Evolutionary conservation across 2,113 vertebrate species (phyloP).

Genomic region (Oophaga pumilio): DNA sequence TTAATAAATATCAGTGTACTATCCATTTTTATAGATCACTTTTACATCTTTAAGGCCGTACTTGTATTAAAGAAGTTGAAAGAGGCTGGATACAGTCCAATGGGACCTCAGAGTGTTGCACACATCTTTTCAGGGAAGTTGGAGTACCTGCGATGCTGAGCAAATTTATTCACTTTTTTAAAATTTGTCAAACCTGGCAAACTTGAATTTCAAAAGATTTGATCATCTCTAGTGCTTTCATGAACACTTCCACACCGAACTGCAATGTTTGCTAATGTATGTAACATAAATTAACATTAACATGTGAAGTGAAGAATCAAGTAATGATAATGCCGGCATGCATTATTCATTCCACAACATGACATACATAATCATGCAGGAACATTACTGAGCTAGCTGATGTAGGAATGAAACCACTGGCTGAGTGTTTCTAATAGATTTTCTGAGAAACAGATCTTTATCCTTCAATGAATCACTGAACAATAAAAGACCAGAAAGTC

Average conservation of each 20-base stretch:
- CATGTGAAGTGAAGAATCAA: slow-evolving; percentile 19
- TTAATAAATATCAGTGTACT: too few species aligned
- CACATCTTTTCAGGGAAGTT: too few species aligned
- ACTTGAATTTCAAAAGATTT: too few species aligned
- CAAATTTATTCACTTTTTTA: too few species aligned
- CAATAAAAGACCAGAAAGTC: slow-evolving; percentile 58
- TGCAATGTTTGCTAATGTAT: not conserved
- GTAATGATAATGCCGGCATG: slow-evolving; percentile 41
- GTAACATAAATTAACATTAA: slow-evolving; percentile 38
- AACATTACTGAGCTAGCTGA: slow-evolving; percentile 40
- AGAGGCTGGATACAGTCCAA: too few species aligned
- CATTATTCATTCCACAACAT: slow-evolving; percentile 53
- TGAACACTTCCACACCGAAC: not conserved
- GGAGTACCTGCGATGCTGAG: too few species aligned
- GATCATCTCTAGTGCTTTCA: too few species aligned
- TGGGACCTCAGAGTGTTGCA: too few species aligned
- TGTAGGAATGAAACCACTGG: slow-evolving; percentile 39
- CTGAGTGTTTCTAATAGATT: slow-evolving; percentile 40
- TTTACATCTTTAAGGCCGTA: too few species aligned
- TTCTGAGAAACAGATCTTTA: slow-evolving; percentile 43
- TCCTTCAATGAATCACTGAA: slow-evolving; percentile 59
- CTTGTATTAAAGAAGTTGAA: too few species aligned
- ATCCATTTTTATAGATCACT: too few species aligned
- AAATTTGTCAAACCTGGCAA: too few species aligned
- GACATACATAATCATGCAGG: slow-evolving; percentile 52